These are phyloP conservation scores for Willowsia nigromaculata DNA, from an alignment of 2,888 invertebrate species.

Conservation along the genomic window DNA sequence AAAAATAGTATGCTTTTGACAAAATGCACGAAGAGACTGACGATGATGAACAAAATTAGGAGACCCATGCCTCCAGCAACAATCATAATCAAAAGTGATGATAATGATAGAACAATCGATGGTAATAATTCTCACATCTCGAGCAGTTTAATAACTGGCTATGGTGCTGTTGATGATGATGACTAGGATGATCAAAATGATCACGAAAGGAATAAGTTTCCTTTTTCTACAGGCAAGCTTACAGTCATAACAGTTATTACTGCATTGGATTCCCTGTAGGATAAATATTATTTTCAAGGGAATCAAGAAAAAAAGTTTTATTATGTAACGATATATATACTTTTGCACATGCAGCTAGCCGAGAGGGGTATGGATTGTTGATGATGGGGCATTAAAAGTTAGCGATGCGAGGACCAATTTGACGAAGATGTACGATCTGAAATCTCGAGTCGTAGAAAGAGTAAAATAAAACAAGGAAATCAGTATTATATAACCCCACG, in stretches of 20 bases:
- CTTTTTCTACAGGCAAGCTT: background rate
- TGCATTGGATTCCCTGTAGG: conserved; percentile 41
- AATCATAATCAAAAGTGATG: conserved; percentile 49
- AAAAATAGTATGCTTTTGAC: conserved; percentile 1
- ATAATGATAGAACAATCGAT: conserved; percentile 49
- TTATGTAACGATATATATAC: background rate
- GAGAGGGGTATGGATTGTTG: background rate
- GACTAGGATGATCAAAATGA: conserved; percentile 23
- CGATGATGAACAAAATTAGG: background rate
- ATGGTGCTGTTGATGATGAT: conserved; percentile 23
- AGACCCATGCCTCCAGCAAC: conserved; percentile 23
- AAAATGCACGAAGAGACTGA: background rate
- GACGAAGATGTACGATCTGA: background rate
- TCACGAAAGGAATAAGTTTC: conserved; percentile 2
- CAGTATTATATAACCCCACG: conserved; percentile 1
- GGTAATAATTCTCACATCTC: conserved; percentile 64
- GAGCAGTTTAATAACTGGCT: conserved; percentile 31
- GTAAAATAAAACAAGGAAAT: background rate
- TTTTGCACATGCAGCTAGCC: background rate
- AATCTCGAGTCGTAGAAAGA: background rate
- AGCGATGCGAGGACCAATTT: background rate
- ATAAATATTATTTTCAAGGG: conserved; percentile 43
- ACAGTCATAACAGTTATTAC: background rate
- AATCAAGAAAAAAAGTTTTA: background rate
- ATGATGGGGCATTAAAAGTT: no score